Conservation (phyloP, 35 echinoderm and acorn worm genomes). For the Hemicentrotus pulcherrimus region DNA sequence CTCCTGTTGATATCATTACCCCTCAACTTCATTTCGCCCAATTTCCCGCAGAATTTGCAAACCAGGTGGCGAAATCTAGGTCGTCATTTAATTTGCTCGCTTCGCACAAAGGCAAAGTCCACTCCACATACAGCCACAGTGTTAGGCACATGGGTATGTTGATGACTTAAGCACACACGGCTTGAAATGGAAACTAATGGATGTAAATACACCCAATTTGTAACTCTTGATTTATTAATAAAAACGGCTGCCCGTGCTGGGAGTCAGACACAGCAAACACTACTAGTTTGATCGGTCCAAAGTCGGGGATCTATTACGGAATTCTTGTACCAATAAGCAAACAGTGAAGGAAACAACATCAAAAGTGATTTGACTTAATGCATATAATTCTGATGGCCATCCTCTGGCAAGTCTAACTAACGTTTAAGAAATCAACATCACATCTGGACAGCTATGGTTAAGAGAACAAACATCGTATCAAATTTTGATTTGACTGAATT, state of each 20-base stretch:
- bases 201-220: constrained; percentile 46
- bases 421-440: neutral
- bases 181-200: constrained; percentile 3
- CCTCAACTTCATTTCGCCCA: constrained; percentile 38
- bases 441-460: neutral
- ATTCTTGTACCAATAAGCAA: neutral
- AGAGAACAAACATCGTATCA: too few species aligned
- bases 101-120: constrained; percentile 13
- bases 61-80: constrained; percentile 40
- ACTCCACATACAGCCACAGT: neutral
- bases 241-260: neutral
- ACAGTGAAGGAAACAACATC: constrained; percentile 5
- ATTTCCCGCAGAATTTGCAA: constrained; percentile 36
- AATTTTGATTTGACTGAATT: too few species aligned
- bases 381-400: neutral
- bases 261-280: neutral
- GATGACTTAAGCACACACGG: constrained; percentile 24
- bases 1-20: constrained; percentile 28
- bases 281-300: neutral
- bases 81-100: constrained; percentile 41
- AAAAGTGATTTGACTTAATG: neutral
- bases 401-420: neutral
- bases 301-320: neutral
- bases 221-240: constrained; percentile 35
- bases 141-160: constrained; percentile 3